Evolutionary conservation across 2,888 invertebrate genomes (phyloP).

Genomic region (Platycheirus rosarum): DNA sequence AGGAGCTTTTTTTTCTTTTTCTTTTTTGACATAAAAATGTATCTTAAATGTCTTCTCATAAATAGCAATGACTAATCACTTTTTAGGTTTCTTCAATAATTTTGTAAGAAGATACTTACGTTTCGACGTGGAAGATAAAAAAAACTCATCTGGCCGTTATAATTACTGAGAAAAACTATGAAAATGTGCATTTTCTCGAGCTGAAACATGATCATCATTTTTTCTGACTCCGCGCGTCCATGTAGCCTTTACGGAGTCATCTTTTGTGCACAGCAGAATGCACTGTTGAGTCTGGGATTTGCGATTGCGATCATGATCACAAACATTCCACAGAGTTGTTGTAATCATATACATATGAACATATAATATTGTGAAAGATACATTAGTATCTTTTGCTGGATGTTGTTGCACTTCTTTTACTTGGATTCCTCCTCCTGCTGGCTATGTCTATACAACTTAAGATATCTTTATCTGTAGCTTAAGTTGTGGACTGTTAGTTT

Average conservation of each 20-base stretch:
- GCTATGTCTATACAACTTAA: not conserved
- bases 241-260: slow-evolving; percentile 36
- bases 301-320: slow-evolving; percentile 51
- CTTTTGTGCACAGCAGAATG: slow-evolving; percentile 43
- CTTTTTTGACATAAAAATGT: not conserved
- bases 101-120: slow-evolving; percentile 54
- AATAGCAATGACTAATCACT: slow-evolving; percentile 61
- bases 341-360: slow-evolving; percentile 27
- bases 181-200: slow-evolving; percentile 37
- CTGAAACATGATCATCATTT: slow-evolving; percentile 56
- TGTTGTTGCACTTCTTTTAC: slow-evolving; percentile 50
- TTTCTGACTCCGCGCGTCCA: too few species aligned
- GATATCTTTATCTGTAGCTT: not conserved
- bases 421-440: slow-evolving; percentile 34
- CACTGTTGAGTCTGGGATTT: slow-evolving; percentile 48
- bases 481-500: slow-evolving; percentile 62
- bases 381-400: slow-evolving; percentile 31
- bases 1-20: slow-evolving; percentile 3
- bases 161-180: slow-evolving; percentile 52
- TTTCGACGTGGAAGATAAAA: not conserved
- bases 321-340: slow-evolving; percentile 60
- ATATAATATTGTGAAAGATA: slow-evolving; percentile 38
- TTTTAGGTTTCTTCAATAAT: slow-evolving; percentile 59
- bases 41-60: slow-evolving; percentile 43
- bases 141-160: slow-evolving; percentile 54